These are phyloP conservation scores for Lycopodina hypogea DNA, from an alignment of 37 sponge, comb jelly and placozoan genomes.

Conservation along the genomic window DNA sequence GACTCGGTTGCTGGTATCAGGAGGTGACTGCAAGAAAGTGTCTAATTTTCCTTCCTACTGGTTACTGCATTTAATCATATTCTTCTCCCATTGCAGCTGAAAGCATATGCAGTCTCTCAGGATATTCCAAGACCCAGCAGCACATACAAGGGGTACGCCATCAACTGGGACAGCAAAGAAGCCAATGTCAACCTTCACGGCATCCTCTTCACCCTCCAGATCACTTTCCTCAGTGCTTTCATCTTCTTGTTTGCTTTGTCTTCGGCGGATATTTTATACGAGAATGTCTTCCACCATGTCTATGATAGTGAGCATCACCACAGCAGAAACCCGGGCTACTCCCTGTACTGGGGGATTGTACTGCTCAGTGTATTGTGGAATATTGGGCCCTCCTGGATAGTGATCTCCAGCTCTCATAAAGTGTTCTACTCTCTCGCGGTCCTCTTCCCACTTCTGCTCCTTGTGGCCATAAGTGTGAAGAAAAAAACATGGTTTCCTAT, in stretches of 20 bases:
- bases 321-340: slow-evolving; percentile 47
- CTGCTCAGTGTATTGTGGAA: slow-evolving; percentile 35
- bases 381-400: slow-evolving; percentile 41
- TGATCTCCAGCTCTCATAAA: not conserved
- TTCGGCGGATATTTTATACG: slow-evolving; percentile 19
- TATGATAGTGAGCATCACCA: too few species aligned
- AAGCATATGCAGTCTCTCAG: slow-evolving; percentile 25
- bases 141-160: slow-evolving; percentile 31
- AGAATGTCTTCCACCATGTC: slow-evolving; percentile 22
- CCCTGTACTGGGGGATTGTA: slow-evolving; percentile 45
- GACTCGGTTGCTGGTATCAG: too few species aligned
- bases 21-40: too few species aligned
- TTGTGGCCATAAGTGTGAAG: slow-evolving; percentile 33
- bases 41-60: too few species aligned
- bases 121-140: slow-evolving; percentile 1
- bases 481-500: slow-evolving; percentile 50
- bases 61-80: not conserved
- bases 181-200: not conserved
- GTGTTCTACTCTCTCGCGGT: slow-evolving; percentile 1
- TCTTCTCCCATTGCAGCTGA: slow-evolving; percentile 22
- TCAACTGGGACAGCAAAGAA: slow-evolving; percentile 15
- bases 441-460: slow-evolving; percentile 28
- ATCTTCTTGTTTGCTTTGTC: slow-evolving; percentile 36
- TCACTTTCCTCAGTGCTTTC: slow-evolving; percentile 32
- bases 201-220: not conserved